These are phyloP conservation scores for Trinorchestia longiramus DNA, from an alignment of 1,140 invertebrate species.

Conservation along the genomic window DNA sequence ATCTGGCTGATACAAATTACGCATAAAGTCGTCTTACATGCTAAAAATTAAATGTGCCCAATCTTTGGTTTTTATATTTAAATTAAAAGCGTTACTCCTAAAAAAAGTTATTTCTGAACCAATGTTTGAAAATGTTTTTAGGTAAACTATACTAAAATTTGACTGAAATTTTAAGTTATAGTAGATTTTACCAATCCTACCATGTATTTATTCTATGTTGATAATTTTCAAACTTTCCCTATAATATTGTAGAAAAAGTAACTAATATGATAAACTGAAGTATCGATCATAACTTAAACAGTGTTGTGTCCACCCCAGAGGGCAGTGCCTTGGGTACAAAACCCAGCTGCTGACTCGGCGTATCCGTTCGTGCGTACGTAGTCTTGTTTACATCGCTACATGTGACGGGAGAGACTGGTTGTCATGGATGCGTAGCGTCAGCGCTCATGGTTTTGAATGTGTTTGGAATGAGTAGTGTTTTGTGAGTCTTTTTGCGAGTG, in stretches of 20 bases:
- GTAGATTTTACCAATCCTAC: background rate
- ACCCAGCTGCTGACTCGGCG: background rate
- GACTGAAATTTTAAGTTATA: no score
- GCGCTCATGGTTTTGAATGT: background rate
- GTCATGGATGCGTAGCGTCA: constrained; percentile 22
- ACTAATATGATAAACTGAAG: background rate
- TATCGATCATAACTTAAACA: background rate
- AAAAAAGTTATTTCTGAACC: background rate
- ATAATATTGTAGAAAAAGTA: background rate
- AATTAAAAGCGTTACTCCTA: background rate
- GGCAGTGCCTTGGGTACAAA: background rate
- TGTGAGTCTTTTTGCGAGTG: background rate
- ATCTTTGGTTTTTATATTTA: no score
- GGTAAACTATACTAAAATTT: background rate
- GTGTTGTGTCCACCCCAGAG: background rate
- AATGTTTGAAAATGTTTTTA: background rate
- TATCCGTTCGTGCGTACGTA: background rate
- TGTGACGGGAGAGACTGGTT: constrained; percentile 1
- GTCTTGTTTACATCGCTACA: constrained; percentile 37
- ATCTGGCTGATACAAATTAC: no score
- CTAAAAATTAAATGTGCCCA: no score
- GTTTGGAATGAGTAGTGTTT: background rate
- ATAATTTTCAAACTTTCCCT: background rate
- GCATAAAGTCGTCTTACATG: no score
- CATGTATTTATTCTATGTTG: background rate